phyloP scores from a whole-genome alignment of 2,113 vertebrate species.

The Xyrauchen texanus region DNA sequence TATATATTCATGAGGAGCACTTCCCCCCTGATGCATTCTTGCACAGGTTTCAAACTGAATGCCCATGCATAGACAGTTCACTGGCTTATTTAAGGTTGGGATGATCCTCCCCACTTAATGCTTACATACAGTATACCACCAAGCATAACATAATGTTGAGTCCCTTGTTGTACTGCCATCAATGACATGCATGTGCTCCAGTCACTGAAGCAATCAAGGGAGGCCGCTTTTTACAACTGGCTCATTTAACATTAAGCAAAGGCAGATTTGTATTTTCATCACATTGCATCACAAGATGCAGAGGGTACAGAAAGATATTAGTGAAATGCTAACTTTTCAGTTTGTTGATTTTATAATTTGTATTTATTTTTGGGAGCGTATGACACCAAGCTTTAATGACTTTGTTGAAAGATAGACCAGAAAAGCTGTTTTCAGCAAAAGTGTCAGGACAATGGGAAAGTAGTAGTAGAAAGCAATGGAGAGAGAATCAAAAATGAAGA shows the following conservation, averaged over 20 bases:
- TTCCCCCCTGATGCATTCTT: too few relatives aligned
- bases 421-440: background rate
- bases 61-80: too few relatives aligned
- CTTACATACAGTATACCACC: background rate
- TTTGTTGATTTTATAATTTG: background rate
- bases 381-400: constrained; percentile 4
- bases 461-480: background rate
- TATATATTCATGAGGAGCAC: too few relatives aligned
- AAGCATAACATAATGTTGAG: background rate
- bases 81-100: too few relatives aligned
- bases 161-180: background rate
- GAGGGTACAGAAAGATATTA: background rate
- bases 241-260: background rate
- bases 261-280: background rate
- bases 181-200: background rate
- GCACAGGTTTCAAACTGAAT: too few relatives aligned
- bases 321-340: background rate
- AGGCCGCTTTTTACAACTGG: background rate
- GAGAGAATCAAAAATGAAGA: background rate
- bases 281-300: background rate
- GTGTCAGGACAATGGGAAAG: background rate
- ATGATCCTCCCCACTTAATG: background rate
- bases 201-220: background rate
- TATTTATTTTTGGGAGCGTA: background rate
- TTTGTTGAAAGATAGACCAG: too few relatives aligned